Percentiles rank a stretch among this genome's conserved stretches.
Evolutionary conservation across 2,113 vertebrate species (phyloP).

Genomic region (Hemibagrus wyckioides): DNA sequence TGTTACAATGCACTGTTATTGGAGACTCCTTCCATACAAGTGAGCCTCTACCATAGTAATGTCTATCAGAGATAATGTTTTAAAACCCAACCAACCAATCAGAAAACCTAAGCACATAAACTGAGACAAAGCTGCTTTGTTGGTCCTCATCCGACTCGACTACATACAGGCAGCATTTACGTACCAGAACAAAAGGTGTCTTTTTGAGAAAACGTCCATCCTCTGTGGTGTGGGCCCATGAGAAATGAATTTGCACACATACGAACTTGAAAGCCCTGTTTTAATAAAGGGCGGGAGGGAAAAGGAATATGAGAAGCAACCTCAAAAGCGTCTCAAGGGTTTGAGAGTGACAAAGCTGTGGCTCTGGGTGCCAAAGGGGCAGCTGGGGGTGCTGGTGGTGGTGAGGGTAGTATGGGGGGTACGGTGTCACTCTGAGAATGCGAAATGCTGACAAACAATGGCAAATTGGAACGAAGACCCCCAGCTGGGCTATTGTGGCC

Average conservation of each 20-base stretch:
- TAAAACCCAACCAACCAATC: neutral
- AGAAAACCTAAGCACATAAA: neutral
- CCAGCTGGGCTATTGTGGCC: constrained; percentile 69
- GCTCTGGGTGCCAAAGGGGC: constrained; percentile 43
- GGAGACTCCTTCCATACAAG: neutral
- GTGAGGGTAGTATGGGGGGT: neutral
- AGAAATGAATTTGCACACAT: constrained; percentile 44
- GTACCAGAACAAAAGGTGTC: constrained; percentile 18
- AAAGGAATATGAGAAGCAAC: constrained; percentile 21
- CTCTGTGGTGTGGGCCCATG: neutral
- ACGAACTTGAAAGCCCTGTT: constrained; percentile 36
- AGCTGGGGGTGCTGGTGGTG: constrained; percentile 30
- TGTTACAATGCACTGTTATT: neutral
- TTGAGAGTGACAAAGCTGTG: constrained; percentile 22
- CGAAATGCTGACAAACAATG: constrained; percentile 76
- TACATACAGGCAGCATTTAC: constrained; percentile 7
- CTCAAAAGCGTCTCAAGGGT: constrained; percentile 22
- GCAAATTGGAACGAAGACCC: constrained; percentile 76
- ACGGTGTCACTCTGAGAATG: constrained; percentile 35
- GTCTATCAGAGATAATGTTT: neutral
- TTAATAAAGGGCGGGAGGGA: neutral
- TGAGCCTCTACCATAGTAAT: neutral
- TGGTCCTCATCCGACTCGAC: neutral
- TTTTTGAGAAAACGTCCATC: neutral
- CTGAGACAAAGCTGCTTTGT: neutral